Base-by-base conservation (phyloP, 2,113 vertebrate genomes). In the Oreochromis aureus region DNA sequence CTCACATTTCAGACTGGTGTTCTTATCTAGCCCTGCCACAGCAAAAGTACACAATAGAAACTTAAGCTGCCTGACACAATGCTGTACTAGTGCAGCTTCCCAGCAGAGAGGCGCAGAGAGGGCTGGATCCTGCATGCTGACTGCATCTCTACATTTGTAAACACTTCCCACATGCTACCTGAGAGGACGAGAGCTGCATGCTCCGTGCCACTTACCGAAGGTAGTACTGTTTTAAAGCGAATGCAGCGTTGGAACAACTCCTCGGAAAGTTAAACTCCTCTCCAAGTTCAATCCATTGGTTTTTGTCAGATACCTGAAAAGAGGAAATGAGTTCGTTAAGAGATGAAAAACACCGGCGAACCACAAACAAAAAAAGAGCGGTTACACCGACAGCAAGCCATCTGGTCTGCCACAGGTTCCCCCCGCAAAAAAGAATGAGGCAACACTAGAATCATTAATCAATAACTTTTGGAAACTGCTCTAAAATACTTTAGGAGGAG, bases 151-250 rank as follows among this genome's bases (percentile, higher is more conserved):
- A 84, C 92, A 66, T 81, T 95, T 96, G 96, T 96, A 97, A 97
- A 97, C 96, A 96, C 86, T 92, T 92, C 89, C 93, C 96, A 95
- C 96, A 96, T 95, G 96, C 93, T 94, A 93, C 87, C 92, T 90
- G 90, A 71, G 89, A 73, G 88, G 82, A 76, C 82, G 44, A 83
- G 80, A 85, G 84, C 87, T 66, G 84, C 85, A 69, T 27, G 81
- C 85, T 84, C 80, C 81, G 44, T 18, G 87, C 89, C 92, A 98
- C 98, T 99, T 96, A 99, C 99, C 99, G 97, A 96, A 99, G 98
- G 97, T 99, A 99, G 98, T 99, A 99, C 97, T 99, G 99, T 97
- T 99, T 99, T 97, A 99, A 97, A 97, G 98, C 98, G 96, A 99
- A 99, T 96, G 98, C 98, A 96, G 98, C 98, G 89, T 99, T 99